phyloP scores from a whole-genome alignment of 2,888 invertebrate species.

The Poecilobothrus nobilitatus region DNA sequence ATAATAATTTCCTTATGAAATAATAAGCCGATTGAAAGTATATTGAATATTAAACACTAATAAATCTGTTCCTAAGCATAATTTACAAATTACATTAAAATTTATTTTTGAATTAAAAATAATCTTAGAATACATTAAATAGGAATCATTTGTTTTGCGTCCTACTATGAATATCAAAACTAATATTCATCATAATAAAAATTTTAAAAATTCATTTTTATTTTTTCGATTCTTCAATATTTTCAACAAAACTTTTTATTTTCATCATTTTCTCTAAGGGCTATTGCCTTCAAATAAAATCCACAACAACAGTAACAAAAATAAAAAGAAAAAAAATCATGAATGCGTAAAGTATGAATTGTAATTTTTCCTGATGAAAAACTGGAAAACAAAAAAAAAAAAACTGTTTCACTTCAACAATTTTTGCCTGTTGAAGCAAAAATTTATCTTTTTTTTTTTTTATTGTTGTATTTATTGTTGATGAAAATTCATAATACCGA shows the following conservation, averaged over 20 bases:
- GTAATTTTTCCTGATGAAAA: not conserved
- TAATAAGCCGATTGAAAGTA: too few relatives aligned
- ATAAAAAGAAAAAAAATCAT: not conserved
- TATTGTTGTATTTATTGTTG: not conserved
- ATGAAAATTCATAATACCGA: not conserved
- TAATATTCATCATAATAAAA: too few relatives aligned
- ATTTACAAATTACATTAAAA: too few relatives aligned
- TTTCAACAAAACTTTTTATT: not conserved
- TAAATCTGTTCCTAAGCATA: too few relatives aligned
- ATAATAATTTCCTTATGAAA: too few relatives aligned
- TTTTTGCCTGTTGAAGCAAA: slow-evolving; percentile 4
- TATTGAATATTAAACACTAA: too few relatives aligned
- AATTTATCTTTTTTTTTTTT: not conserved
- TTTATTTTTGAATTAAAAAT: too few relatives aligned
- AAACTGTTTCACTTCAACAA: slow-evolving; percentile 3
- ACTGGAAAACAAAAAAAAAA: not conserved
- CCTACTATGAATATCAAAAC: too few relatives aligned
- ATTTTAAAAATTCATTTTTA: too few relatives aligned
- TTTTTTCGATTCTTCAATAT: not conserved
- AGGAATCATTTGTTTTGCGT: too few relatives aligned
- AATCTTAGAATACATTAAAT: too few relatives aligned
- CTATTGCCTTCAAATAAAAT: not conserved
- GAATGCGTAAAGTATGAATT: slow-evolving; percentile 1
- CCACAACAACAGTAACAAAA: too few relatives aligned
- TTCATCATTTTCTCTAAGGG: not conserved